phyloP scores from a whole-genome alignment of 2,797 vertebrate genomes.

The Characodon lateralis region DNA sequence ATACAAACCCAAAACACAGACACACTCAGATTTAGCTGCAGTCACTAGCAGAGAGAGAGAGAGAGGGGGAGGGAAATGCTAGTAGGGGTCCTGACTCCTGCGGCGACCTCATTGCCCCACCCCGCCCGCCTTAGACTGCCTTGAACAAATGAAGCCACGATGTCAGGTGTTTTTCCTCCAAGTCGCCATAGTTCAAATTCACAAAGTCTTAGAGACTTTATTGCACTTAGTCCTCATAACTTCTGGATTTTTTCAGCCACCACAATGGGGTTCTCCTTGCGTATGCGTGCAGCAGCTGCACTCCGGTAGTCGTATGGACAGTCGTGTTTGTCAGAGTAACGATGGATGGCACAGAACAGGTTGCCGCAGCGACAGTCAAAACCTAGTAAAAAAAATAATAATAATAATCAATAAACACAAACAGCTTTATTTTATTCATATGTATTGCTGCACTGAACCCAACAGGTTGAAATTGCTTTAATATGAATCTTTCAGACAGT shows the following conservation, averaged over 20 bases:
- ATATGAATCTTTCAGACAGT: neutral
- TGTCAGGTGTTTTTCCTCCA: conserved; percentile 74
- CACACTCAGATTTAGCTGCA: conserved; percentile 55
- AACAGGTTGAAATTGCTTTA: neutral
- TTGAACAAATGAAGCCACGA: conserved; percentile 80
- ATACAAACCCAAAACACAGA: conserved; percentile 26
- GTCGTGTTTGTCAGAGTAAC: conserved; percentile 91
- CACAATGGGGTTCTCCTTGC: conserved; percentile 92
- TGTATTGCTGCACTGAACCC: neutral
- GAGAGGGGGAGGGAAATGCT: conserved; percentile 78
- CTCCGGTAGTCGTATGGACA: conserved; percentile 92
- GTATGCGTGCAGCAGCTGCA: conserved; percentile 88
- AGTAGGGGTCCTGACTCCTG: conserved; percentile 68
- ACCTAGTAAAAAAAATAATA: conserved; percentile 67
- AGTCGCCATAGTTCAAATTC: conserved; percentile 76
- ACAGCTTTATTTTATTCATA: neutral
- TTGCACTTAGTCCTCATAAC: conserved; percentile 83
- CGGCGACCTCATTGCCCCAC: conserved; percentile 54
- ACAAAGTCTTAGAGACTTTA: conserved; percentile 65
- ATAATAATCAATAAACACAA: neutral
- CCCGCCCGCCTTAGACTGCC: conserved; percentile 68
- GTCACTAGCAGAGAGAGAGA: conserved; percentile 75
- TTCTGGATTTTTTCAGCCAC: conserved; percentile 93
- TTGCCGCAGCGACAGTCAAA: conserved; percentile 93
- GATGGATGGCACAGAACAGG: conserved; percentile 91